A percentile compares a stretch with the other conserved stretches of the same genome.
Evolutionary conservation across 64 coral and sea anemone species (phyloP).

Genomic region (Exaiptasia diaphana): DNA sequence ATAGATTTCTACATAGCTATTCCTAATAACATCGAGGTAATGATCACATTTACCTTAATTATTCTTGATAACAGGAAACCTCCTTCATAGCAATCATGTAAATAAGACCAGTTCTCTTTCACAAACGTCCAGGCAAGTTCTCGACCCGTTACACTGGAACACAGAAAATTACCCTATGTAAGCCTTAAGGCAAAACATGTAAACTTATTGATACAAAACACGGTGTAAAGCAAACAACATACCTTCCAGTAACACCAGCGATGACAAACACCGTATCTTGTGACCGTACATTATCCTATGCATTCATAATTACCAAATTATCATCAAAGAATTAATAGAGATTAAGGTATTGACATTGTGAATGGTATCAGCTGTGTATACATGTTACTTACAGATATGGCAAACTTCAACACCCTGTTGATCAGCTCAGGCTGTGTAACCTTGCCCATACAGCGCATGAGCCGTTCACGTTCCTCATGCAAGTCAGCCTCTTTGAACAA

Average conservation of each 20-base stretch:
- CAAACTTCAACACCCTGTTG: constrained; percentile 82
- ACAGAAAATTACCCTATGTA: neutral
- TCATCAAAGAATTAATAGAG: neutral
- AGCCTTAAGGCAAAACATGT: neutral
- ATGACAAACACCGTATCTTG: constrained; percentile 70
- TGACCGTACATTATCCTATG: constrained; percentile 51
- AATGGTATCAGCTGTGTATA: neutral
- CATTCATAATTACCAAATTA: neutral
- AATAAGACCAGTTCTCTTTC: constrained; percentile 65
- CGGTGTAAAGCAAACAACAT: neutral
- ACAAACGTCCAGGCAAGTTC: constrained; percentile 88
- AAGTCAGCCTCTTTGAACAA: constrained; percentile 75
- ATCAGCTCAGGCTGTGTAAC: constrained; percentile 82
- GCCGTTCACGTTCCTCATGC: constrained; percentile 75
- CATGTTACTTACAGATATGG: constrained; percentile 65
- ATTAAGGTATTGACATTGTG: neutral
- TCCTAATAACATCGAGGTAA: neutral
- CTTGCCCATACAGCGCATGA: constrained; percentile 84
- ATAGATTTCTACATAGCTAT: neutral
- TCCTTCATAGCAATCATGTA: constrained; percentile 82
- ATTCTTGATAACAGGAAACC: constrained; percentile 85
- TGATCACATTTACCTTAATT: constrained; percentile 52
- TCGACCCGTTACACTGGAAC: constrained; percentile 70
- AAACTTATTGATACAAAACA: neutral
- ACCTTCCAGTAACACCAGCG: constrained; percentile 59